Evolutionary conservation across 2,797 vertebrate genomes (phyloP).

Genomic region (Mycteria americana): DNA sequence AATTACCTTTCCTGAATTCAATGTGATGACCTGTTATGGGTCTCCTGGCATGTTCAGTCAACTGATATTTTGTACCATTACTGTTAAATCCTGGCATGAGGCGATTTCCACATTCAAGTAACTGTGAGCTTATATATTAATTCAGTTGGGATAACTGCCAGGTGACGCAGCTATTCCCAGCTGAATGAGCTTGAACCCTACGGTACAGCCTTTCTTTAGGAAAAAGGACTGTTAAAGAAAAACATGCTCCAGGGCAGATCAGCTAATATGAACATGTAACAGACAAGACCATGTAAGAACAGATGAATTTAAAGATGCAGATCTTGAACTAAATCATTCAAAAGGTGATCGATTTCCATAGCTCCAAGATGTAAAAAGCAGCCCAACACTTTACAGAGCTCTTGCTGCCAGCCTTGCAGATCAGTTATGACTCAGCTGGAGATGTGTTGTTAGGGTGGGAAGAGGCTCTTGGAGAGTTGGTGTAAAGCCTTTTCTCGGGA

Average conservation of each 20-base stretch:
- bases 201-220: not conserved
- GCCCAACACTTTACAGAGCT: not conserved
- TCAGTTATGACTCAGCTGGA: not conserved
- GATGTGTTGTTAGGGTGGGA: not conserved
- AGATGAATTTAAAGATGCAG: not conserved
- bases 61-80: not conserved
- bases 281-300: not conserved
- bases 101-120: not conserved
- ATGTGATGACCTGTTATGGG: not conserved
- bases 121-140: not conserved
- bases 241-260: not conserved
- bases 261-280: not conserved
- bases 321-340: not conserved
- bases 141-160: not conserved
- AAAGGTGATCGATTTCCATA: not conserved
- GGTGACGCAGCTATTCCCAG: not conserved
- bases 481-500: not conserved
- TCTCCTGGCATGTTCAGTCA: not conserved
- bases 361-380: not conserved
- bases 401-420: not conserved
- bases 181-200: not conserved
- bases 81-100: not conserved
- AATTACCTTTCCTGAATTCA: not conserved
- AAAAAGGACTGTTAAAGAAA: not conserved
- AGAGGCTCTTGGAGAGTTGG: not conserved